These are phyloP conservation scores for Trematomus bernacchii DNA, from an alignment of 2,797 vertebrate genomes.

Conservation along the genomic window DNA sequence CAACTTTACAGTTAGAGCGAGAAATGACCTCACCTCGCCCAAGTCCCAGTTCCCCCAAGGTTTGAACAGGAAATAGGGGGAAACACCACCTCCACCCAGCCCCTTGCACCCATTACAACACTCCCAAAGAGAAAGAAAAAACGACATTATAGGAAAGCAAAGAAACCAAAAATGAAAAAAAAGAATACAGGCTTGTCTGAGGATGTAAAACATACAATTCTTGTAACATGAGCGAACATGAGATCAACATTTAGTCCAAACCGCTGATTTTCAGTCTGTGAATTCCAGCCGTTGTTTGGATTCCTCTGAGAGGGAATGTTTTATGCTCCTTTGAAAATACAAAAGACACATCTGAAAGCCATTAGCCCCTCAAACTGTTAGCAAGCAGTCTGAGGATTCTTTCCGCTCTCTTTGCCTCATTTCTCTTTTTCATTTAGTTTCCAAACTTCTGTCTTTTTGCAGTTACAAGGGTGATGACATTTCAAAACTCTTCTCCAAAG, in stretches of 20 bases:
- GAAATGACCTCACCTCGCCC: slow-evolving; percentile 79
- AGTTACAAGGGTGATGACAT: slow-evolving; percentile 75
- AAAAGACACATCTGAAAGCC: slow-evolving; percentile 86
- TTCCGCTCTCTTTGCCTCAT: slow-evolving; percentile 80
- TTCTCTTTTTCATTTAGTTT: slow-evolving; percentile 56
- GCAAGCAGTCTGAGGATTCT: slow-evolving; percentile 80
- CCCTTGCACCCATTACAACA: slow-evolving; percentile 41
- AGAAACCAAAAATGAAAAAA: slow-evolving; percentile 21
- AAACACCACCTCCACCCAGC: slow-evolving; percentile 58
- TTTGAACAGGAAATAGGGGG: slow-evolving; percentile 76
- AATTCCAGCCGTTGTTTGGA: slow-evolving; percentile 84
- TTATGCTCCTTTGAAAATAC: slow-evolving; percentile 84
- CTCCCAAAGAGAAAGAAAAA: slow-evolving; percentile 50
- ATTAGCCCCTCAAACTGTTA: slow-evolving; percentile 81
- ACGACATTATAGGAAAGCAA: slow-evolving; percentile 29
- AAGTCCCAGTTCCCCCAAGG: slow-evolving; percentile 71
- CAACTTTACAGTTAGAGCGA: slow-evolving; percentile 73
- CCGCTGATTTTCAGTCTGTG: slow-evolving; percentile 63
- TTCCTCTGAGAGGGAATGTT: slow-evolving; percentile 83
- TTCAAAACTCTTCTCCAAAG: slow-evolving; percentile 66
- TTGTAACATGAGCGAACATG: slow-evolving; percentile 44
- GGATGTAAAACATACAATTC: slow-evolving; percentile 34
- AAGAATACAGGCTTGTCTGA: slow-evolving; percentile 23
- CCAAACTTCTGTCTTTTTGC: slow-evolving; percentile 60
- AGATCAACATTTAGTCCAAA: slow-evolving; percentile 48